Conservation (phyloP, 2,113 vertebrate genomes). For the Australoheros scitulus region DNA sequence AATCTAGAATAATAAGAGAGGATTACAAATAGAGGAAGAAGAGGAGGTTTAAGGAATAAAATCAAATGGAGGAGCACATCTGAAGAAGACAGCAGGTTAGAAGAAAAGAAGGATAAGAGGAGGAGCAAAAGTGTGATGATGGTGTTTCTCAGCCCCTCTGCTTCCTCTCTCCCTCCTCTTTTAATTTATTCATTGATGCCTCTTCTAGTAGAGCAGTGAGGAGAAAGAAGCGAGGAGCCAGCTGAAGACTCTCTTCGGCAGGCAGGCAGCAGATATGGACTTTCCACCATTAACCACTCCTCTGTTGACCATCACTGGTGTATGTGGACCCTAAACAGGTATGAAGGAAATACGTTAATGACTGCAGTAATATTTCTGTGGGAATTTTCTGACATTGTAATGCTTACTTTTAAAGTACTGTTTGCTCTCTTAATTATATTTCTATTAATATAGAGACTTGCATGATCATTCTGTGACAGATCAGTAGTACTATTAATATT, state of each 20-base stretch:
- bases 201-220: not conserved
- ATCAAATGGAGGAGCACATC: not conserved
- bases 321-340: conserved; percentile 2
- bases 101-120: not conserved
- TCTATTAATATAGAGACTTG: not conserved
- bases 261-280: not conserved
- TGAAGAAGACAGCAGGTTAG: not conserved
- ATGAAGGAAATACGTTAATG: not conserved
- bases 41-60: not conserved
- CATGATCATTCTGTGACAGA: not conserved
- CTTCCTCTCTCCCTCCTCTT: conserved; percentile 5
- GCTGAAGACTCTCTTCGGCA: not conserved
- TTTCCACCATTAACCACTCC: not conserved
- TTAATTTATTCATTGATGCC: conserved; percentile 54
- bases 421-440: not conserved
- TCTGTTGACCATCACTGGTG: not conserved
- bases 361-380: not conserved
- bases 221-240: not conserved
- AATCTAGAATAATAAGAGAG: not conserved
- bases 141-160: not conserved
- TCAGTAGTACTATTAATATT: not conserved
- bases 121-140: not conserved
- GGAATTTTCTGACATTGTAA: not conserved
- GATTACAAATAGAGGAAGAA: not conserved
- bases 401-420: not conserved